Conservation (phyloP, 2,888 invertebrate species). For the Ectemnius lituratus region DNA sequence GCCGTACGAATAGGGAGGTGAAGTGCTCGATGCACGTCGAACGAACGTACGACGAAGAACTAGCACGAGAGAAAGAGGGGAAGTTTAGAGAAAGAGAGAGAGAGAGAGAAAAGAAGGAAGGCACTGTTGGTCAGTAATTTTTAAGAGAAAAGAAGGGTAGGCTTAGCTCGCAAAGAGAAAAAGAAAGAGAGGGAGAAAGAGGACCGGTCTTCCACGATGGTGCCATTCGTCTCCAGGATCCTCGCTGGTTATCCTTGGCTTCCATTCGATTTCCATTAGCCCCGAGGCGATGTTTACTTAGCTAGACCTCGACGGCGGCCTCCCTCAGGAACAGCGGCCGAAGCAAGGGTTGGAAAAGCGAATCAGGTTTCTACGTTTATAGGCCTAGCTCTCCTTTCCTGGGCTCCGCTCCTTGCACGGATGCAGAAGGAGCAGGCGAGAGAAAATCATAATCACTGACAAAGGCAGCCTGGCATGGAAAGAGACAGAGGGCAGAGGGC, state of each 20-base stretch:
- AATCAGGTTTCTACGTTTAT: slow-evolving; percentile 49
- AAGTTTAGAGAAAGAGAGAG: slow-evolving; percentile 31
- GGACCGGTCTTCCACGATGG: slow-evolving; percentile 58
- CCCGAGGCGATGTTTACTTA: slow-evolving; percentile 54
- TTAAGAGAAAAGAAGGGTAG: slow-evolving; percentile 47
- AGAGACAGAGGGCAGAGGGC: slow-evolving; percentile 14
- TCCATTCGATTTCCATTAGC: slow-evolving; percentile 59
- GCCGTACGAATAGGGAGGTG: background rate
- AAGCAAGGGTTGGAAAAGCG: slow-evolving; percentile 53
- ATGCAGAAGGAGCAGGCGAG: slow-evolving; percentile 43
- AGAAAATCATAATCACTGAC: slow-evolving; percentile 62
- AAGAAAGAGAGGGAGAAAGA: background rate
- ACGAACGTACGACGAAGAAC: slow-evolving; percentile 16
- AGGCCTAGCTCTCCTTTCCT: slow-evolving; percentile 21
- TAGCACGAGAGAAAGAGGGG: slow-evolving; percentile 29
- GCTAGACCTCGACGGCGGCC: slow-evolving; percentile 17
- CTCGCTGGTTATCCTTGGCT: slow-evolving; percentile 28
- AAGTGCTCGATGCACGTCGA: background rate
- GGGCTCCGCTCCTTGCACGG: slow-evolving; percentile 28
- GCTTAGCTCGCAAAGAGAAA: background rate
- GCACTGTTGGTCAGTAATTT: slow-evolving; percentile 57
- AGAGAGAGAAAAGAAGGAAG: slow-evolving; percentile 16
- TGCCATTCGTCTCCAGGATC: slow-evolving; percentile 35
- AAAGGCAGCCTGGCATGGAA: slow-evolving; percentile 34
- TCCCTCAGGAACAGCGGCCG: slow-evolving; percentile 20